These are phyloP conservation scores for Drosophila tani DNA, from an alignment of 1,140 invertebrate genomes.

Conservation along the genomic window DNA sequence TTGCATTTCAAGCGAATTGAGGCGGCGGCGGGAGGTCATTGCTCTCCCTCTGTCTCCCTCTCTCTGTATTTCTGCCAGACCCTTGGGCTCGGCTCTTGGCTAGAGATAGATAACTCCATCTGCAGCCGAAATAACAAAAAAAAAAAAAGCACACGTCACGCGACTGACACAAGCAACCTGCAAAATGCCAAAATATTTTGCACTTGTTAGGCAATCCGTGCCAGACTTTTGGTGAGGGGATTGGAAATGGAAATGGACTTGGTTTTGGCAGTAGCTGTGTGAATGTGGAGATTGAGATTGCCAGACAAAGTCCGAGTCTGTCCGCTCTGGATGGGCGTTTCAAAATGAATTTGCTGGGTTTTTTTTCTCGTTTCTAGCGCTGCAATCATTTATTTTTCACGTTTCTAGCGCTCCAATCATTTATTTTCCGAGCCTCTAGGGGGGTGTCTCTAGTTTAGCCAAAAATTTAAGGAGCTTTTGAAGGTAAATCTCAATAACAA, in stretches of 20 bases:
- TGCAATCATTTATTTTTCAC: not conserved
- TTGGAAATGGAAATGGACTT: constrained; percentile 19
- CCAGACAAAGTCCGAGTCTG: constrained; percentile 10
- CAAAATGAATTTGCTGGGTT: constrained; percentile 1
- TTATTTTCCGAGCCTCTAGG: not conserved
- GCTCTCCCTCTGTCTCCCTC: not conserved
- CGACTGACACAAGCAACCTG: constrained; percentile 35
- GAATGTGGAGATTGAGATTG: constrained; percentile 6
- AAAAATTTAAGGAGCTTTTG: not conserved
- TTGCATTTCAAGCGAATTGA: constrained; percentile 42
- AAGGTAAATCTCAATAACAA: not conserved
- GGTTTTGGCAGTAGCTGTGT: not conserved
- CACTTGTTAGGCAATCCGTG: constrained; percentile 38
- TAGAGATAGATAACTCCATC: constrained; percentile 34
- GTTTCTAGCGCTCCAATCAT: not conserved
- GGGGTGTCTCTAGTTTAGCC: too few species aligned
- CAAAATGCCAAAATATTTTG: constrained; percentile 48
- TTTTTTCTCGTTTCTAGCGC: not conserved
- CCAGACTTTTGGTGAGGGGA: constrained; percentile 13
- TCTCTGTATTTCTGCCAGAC: not conserved
- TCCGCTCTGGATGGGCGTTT: constrained; percentile 7
- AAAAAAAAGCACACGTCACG: constrained; percentile 28
- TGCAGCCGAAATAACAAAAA: constrained; percentile 1
- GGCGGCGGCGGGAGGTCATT: constrained; percentile 21
- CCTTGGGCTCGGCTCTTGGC: constrained; percentile 3